Evolutionary conservation across 1,140 invertebrate genomes (phyloP), one percentile per base, ranked within the genome.

Genomic region (Diabrotica undecimpunctata): DNA sequence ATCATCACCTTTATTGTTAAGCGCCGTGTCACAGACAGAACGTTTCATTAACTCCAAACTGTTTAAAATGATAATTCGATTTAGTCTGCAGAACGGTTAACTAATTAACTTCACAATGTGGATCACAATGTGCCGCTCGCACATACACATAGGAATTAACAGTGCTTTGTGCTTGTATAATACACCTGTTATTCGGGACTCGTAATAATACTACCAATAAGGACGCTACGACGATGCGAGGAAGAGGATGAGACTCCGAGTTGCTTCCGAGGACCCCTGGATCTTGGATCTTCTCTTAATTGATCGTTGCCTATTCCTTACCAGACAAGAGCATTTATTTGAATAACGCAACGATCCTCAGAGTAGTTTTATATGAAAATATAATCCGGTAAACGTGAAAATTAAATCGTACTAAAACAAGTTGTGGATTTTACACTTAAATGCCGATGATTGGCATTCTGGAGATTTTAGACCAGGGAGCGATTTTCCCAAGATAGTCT

Each of bases 51-150:
- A 46, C 41, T 46, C 41, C 41, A 46, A 46, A 46, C n/a, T 46
- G 41, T 46, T 46, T 46, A n/a, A 46, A 46, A 46, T 46, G 41
- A 46, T 46, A 46, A 46, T 46, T 46, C n/a, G 41, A 46, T 46
- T 46, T 46, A n/a, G 41, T n/a, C 8, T 46, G 41, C n/a, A 46
- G 41, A 46, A 46, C n/a, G 25, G 41, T 46, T 8, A 46, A 46
- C 41, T 46, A 46, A 46, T 46, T 46, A 46, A 46, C 41, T 46
- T 46, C 25, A n/a, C 41, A 46, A 46, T 46, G 41, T 46, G n/a
- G 8, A 8, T 46, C 41, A 46, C 8, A 10, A 46, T 46, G n/a
- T 46, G 41, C 41, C n/a, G 8, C 41, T 46, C 8, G 8, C n/a
- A 46, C 41, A 46, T 46, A 10, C 41, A 46, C 41, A n/a, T 46